Conservation (phyloP, 2,113 vertebrate genomes). For the Pseudonaja textilis region DNA sequence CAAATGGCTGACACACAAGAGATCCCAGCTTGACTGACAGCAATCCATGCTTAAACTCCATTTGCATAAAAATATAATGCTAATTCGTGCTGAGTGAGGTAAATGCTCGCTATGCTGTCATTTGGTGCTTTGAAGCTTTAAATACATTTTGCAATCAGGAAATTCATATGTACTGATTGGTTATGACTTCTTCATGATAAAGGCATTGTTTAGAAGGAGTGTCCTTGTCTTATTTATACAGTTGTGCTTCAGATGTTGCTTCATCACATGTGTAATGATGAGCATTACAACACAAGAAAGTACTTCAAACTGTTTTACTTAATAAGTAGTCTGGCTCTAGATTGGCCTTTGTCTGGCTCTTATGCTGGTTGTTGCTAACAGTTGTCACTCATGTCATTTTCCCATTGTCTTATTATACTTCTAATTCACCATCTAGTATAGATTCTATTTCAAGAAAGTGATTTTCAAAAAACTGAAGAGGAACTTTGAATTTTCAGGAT, state of each 20-base stretch:
- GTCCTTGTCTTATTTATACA: neutral
- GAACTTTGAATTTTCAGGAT: neutral
- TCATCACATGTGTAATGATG: neutral
- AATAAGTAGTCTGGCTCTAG: neutral
- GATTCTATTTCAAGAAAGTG: neutral
- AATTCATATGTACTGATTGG: slow-evolving; percentile 34
- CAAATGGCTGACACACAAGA: slow-evolving; percentile 5
- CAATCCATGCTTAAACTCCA: neutral
- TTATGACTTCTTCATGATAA: neutral
- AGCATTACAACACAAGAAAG: neutral
- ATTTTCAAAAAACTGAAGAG: neutral
- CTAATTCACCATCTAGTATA: neutral
- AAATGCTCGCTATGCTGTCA: slow-evolving; percentile 27
- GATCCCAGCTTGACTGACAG: slow-evolving; percentile 10
- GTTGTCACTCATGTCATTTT: neutral
- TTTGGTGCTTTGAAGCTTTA: slow-evolving; percentile 27
- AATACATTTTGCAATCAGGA: slow-evolving; percentile 39
- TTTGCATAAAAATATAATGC: slow-evolving; percentile 41
- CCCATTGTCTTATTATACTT: neutral
- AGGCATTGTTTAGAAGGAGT: neutral
- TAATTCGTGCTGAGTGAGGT: slow-evolving; percentile 30
- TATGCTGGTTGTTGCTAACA: neutral
- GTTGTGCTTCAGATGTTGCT: neutral
- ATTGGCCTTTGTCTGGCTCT: neutral
- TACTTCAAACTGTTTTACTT: neutral